Base-by-base conservation (phyloP, 2,113 vertebrate genomes). In the Platichthys flesus region DNA sequence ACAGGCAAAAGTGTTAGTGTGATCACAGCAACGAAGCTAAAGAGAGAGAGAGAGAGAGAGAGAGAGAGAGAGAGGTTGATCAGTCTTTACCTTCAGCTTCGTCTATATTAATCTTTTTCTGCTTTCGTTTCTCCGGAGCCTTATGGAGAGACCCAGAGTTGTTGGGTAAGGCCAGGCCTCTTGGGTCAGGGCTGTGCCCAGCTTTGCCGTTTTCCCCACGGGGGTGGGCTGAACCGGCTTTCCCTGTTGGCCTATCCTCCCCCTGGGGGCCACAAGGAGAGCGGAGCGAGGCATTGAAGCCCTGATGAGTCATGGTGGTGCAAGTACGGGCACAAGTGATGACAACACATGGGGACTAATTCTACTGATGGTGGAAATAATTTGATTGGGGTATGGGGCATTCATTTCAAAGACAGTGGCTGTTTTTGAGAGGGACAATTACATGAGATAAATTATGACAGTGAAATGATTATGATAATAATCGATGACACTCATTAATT, bases 31-130 rank as follows among this genome's bases (percentile, higher is more conserved):
- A 89, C 84, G 84, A 45, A 82, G 87, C 80, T 76, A 90, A 26
- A 82, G 70, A 72, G 12, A 86, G 80, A 54, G 40, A 23, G n/a
- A 47, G 62, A 47, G 40, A 45, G 14, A 45, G 61, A 82, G 40
- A 72, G 71, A 82, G 10, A 85, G 82, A 52, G 71, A 85, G 72
- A 51, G 82, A 86, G 82, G 71, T 82, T 13, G 81, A 82, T 88
- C 84, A 81, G 82, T 87, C 62, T 91, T 94, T 98, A 99, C 97
- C 98, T 98, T 99, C 97, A 88, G 97, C 98, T 98, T 99, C 98
- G 90, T 99, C 97, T 97, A 99, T 96, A 96, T 99, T 99, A 95
- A 98, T 97, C 95, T 97, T 97, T 96, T 97, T 97, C 96, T 95
- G 90, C 93, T 96, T 98, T 96, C 96, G 96, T 95, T 95, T 96